Percentiles rank a stretch among this genome's conserved stretches.
Conservation (phyloP, 2,797 vertebrate genomes). For the Microchirus variegatus region DNA sequence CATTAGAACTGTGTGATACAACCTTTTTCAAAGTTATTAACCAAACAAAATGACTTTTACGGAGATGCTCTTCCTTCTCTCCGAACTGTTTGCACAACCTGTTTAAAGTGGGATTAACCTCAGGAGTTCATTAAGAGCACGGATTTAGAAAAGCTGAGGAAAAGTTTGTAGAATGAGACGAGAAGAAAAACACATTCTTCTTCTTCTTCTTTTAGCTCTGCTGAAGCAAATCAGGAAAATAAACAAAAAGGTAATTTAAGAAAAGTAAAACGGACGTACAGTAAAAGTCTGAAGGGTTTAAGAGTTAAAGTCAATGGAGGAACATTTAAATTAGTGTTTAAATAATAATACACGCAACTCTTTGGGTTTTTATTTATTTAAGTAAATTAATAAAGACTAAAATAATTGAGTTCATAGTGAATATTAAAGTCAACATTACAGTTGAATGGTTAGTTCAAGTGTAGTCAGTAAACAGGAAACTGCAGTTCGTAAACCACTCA, state of each 20-base stretch:
- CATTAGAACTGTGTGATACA: slow-evolving; percentile 63
- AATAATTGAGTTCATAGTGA: too few relatives aligned
- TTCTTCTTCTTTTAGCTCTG: neutral
- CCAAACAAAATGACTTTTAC: slow-evolving; percentile 75
- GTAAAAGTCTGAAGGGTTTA: too few relatives aligned
- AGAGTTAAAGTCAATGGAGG: too few relatives aligned
- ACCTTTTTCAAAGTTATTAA: slow-evolving; percentile 76
- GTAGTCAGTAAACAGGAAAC: too few relatives aligned
- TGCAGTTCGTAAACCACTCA: too few relatives aligned
- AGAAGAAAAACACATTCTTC: slow-evolving; percentile 1
- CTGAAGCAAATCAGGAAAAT: neutral
- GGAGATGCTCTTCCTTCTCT: slow-evolving; percentile 41
- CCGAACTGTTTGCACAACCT: slow-evolving; percentile 62
- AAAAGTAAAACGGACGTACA: slow-evolving; percentile 3
- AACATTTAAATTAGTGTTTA: too few relatives aligned
- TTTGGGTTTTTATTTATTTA: too few relatives aligned
- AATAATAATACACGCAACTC: too few relatives aligned
- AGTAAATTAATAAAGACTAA: too few relatives aligned
- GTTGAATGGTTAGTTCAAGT: too few relatives aligned
- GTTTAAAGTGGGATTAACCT: slow-evolving; percentile 55
- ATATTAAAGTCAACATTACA: too few relatives aligned
- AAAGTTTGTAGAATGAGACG: slow-evolving; percentile 10
- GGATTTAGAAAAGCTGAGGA: slow-evolving; percentile 12
- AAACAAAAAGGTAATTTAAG: neutral
- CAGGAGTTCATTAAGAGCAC: slow-evolving; percentile 39